These are phyloP conservation scores for Centropristis striata DNA, from an alignment of 2,113 vertebrate genomes.

Conservation along the genomic window DNA sequence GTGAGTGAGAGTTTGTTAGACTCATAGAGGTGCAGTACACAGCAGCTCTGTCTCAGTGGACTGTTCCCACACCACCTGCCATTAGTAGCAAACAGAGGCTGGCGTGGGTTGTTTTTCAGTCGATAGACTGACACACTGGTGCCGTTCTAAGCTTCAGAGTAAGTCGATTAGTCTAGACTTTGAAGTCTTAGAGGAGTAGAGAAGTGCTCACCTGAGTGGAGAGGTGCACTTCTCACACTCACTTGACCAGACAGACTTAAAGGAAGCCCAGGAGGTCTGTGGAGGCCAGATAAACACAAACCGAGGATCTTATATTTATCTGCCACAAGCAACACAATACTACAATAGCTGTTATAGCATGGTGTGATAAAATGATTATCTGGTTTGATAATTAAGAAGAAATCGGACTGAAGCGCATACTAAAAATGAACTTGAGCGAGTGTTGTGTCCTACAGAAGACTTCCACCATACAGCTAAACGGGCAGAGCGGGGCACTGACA, in stretches of 20 bases:
- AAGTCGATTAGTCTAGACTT: constrained; percentile 81
- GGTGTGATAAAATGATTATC: constrained; percentile 31
- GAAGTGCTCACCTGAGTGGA: constrained; percentile 64
- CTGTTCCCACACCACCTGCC: constrained; percentile 50
- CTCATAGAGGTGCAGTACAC: constrained; percentile 24
- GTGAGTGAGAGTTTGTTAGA: constrained; percentile 29
- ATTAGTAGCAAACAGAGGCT: constrained; percentile 65
- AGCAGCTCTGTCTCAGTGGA: constrained; percentile 47
- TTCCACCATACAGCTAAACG: constrained; percentile 32
- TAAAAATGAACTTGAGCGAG: constrained; percentile 6
- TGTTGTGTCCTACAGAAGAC: constrained; percentile 20
- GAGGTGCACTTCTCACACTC: constrained; percentile 47
- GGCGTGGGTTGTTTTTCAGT: constrained; percentile 70
- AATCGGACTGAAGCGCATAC: not conserved
- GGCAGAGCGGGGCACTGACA: constrained; percentile 33
- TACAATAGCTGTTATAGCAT: constrained; percentile 2
- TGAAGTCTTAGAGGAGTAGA: constrained; percentile 62
- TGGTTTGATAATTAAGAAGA: constrained; percentile 16
- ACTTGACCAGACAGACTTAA: constrained; percentile 41
- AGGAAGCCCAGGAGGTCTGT: constrained; percentile 5
- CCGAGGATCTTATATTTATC: constrained; percentile 3
- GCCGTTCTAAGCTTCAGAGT: constrained; percentile 66
- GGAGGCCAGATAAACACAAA: constrained; percentile 12
- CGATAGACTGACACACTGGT: constrained; percentile 75
- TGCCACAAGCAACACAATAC: not conserved